Evolutionary conservation across 2,888 invertebrate genomes (phyloP), one percentile per base, ranked within the genome.

Genomic region (Galerucella calmariensis): DNA sequence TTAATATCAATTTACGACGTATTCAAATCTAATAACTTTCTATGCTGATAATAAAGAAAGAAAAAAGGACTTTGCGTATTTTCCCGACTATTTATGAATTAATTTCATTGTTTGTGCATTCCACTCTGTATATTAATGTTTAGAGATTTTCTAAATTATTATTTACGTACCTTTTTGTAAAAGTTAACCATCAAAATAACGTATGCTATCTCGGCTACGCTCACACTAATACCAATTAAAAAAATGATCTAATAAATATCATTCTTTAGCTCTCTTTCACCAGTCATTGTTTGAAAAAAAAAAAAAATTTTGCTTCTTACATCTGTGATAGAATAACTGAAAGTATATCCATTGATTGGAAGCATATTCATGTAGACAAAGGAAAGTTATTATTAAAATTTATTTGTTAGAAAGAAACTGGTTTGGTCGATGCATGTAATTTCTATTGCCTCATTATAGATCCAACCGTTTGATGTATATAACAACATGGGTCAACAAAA

Each of bases 321-420:
- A 14, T 27, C 2, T 61, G 35, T 41, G 27, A 41, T 61, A 61
- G n/a, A n/a, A 51, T 16, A 56, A 27, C 62, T 9, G 62, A 62
- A 62, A 62, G 62, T 62, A 62, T 24, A 65, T 46, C 16, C 41
- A 12, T 12, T 46, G 46, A 65, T 20, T 46, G 16, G 63, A 46
- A 65, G 63, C 46, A 65, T 65, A 65, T 65, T 65, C 12, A 65
- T 46, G 16, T 48, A 46, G 10, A 65, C 46, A 65, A 65, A 65
- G 46, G 63, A 65, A 65, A 65, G 63, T 65, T 65, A 20, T 56
- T 14, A 6, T 51, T n/a, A 6, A 16, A 10, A 56, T 16, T 8
- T 53, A 56, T 56, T 56, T 9, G 6, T 56, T 10, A 1, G 16
- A 20, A 20, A 56, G 56, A 16, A 56, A 56, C 20, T 56, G 56